Evolutionary conservation across 2,888 invertebrate genomes (phyloP), one percentile per base, ranked within the genome.

Genomic region (Melinopterus prodromus): DNA sequence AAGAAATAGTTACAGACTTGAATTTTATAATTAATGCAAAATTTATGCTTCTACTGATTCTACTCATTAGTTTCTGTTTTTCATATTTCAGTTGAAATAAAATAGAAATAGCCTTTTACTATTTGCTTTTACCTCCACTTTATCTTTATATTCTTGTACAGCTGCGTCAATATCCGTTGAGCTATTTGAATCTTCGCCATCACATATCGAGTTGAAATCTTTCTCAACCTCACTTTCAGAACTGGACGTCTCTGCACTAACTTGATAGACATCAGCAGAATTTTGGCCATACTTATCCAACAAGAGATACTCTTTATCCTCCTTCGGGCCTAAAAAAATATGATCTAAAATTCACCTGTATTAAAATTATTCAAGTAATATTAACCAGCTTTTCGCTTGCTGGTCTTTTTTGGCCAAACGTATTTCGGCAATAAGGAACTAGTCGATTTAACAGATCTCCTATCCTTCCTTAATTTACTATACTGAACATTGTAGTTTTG

Each of bases 91-190:
- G 3, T 69, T 78, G 53, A 9, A 16, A 80, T 69, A 26, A 26
- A 26, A 26, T 26, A 26, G 3, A 26, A 26, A 1, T 2, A 26
- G 26, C 3, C 2, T 1, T 26, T n/a, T n/a, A n/a, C 26, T 26
- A 26, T 69, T 71, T n/a, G n/a, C n/a, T n/a, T 77, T 85, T 87
- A 93, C 94, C 89, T 94, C 93, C 82, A 95, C 91, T 84, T 92
- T 92, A 85, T 95, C 95, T 81, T 92, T 92, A 85, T 95, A 95
- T 86, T 95, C 95, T 85, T 94, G 94, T 0, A 95, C 95, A 15
- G 94, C 94, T 0, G 94, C 94, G 86, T 95, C 95, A 78, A 95
- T 94, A 85, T 95, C 95, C 0, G 95, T 95, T 0, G 94, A 94
- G 82, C 93, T 94, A 82, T 93, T 93, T 35, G 93, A 93, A n/a